Evolutionary conservation across 2,113 vertebrate genomes (phyloP).

Genomic region (Equus quagga): DNA sequence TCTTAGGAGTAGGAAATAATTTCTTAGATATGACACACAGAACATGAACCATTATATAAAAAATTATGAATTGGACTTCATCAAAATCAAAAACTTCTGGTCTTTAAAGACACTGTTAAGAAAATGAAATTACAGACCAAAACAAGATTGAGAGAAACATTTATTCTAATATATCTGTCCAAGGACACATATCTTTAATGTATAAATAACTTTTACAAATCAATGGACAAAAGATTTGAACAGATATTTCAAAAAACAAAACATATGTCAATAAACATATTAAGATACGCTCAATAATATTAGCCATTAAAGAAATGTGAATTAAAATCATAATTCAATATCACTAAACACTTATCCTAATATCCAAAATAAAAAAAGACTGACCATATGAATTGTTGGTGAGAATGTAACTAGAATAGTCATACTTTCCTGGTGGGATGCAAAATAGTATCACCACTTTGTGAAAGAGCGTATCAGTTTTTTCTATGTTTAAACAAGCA

Average conservation of each 20-base stretch:
- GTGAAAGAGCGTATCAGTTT: background rate
- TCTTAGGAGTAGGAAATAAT: background rate
- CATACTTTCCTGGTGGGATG: background rate
- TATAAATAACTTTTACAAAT: background rate
- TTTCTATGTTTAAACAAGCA: background rate
- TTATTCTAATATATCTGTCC: background rate
- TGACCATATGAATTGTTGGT: background rate
- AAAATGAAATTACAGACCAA: background rate
- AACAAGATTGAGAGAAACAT: background rate
- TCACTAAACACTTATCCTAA: background rate
- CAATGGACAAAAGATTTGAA: background rate
- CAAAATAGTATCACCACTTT: background rate
- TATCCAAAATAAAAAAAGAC: background rate
- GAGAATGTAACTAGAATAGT: background rate
- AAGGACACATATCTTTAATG: background rate
- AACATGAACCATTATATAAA: background rate
- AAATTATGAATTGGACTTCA: background rate
- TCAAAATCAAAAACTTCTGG: background rate
- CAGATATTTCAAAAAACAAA: background rate
- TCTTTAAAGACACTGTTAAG: background rate
- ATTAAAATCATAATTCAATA: background rate
- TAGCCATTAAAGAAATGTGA: background rate
- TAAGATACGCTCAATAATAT: background rate
- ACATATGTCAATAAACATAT: background rate
- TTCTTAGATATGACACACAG: background rate